Percentiles rank a stretch among this genome's conserved stretches.
Conservation (phyloP, 2,888 invertebrate genomes). For the Coenonympha glycerion region DNA sequence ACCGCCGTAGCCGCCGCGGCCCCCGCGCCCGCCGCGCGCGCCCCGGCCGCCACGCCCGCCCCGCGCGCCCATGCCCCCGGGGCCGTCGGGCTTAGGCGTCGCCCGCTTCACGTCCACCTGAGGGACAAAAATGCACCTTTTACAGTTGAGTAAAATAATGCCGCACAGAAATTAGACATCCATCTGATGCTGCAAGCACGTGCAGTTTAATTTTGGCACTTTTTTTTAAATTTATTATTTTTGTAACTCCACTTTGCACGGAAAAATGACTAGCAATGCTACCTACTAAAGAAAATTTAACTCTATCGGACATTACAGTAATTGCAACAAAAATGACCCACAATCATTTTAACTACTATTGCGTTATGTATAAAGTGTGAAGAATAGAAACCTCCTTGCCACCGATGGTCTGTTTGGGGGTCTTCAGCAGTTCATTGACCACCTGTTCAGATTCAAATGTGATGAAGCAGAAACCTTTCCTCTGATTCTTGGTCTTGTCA, state of each 20-base stretch:
- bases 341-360: too few species aligned
- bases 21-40: slow-evolving; percentile 81
- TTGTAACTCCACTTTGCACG: too few species aligned
- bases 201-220: too few species aligned
- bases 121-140: neutral
- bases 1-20: slow-evolving; percentile 80
- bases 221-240: too few species aligned
- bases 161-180: too few species aligned
- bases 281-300: too few species aligned
- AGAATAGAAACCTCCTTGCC: slow-evolving; percentile 87
- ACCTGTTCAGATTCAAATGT: slow-evolving; percentile 97
- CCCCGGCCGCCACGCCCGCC: slow-evolving; percentile 80
- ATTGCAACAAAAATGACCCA: too few species aligned
- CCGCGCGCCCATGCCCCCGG: slow-evolving; percentile 80
- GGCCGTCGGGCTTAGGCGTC: slow-evolving; percentile 90
- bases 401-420: slow-evolving; percentile 93
- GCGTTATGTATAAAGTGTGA: too few species aligned
- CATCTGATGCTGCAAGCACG: too few species aligned
- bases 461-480: slow-evolving; percentile 98
- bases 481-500: slow-evolving; percentile 96
- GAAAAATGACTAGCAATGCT: too few species aligned
- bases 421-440: slow-evolving; percentile 92
- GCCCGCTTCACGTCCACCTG: slow-evolving; percentile 96
- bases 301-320: too few species aligned
- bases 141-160: too few species aligned